Percentiles rank a stretch among this genome's conserved stretches.
Conservation (phyloP, 2,113 vertebrate species). For the Hippocampus mohnikei region DNA sequence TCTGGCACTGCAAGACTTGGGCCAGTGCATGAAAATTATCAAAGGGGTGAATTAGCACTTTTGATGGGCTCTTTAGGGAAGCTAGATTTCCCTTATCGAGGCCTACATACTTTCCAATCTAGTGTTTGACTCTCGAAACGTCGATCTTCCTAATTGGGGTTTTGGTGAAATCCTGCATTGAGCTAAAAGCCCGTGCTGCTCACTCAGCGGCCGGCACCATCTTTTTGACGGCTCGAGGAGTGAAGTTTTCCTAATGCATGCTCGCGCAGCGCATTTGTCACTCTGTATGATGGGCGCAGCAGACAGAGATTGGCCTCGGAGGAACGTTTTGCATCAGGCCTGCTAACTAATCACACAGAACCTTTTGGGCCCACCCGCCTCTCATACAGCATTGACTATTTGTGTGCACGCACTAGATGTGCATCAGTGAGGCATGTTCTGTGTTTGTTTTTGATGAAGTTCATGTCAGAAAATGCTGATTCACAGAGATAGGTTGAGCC, state of each 20-base stretch:
- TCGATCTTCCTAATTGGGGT: too few relatives aligned
- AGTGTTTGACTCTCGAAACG: too few relatives aligned
- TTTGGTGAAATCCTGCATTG: too few relatives aligned
- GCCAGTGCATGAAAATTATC: constrained; percentile 41
- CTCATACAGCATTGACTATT: constrained; percentile 47
- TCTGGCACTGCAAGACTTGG: constrained; percentile 29
- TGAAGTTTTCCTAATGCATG: too few relatives aligned
- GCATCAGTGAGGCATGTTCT: too few relatives aligned
- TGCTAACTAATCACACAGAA: constrained; percentile 23
- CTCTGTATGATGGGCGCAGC: constrained; percentile 4
- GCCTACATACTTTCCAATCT: not conserved
- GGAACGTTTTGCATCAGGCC: constrained; percentile 30
- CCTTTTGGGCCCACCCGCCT: too few relatives aligned
- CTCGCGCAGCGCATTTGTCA: not conserved
- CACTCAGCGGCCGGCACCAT: too few relatives aligned
- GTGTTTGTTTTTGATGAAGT: too few relatives aligned
- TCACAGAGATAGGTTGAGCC: too few relatives aligned
- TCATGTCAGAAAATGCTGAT: too few relatives aligned
- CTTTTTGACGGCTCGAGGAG: too few relatives aligned
- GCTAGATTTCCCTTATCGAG: not conserved
- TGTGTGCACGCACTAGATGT: constrained; percentile 13
- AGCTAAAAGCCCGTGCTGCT: too few relatives aligned
- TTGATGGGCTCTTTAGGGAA: constrained; percentile 23
- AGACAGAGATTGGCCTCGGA: constrained; percentile 36
- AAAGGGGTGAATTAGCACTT: constrained; percentile 37